A percentile compares a stretch with the other conserved stretches of the same genome.
Conservation (phyloP, 2,797 vertebrate species). For the Adrianichthys oophorus region DNA sequence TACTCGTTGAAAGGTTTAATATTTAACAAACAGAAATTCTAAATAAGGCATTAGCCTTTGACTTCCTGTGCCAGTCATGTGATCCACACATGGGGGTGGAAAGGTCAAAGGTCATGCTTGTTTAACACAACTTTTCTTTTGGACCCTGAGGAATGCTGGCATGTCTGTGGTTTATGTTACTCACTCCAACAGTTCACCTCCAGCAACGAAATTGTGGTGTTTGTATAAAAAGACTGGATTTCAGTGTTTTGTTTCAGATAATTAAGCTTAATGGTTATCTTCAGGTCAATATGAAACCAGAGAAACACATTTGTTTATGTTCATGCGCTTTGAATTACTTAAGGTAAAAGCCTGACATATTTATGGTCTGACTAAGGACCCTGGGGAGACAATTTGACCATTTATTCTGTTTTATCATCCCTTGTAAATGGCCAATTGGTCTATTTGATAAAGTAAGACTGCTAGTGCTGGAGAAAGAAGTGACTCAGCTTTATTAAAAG, state of each 20-base stretch:
- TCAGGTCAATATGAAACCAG: constrained; percentile 12
- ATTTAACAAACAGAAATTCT: neutral
- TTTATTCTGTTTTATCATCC: neutral
- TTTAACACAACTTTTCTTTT: constrained; percentile 36
- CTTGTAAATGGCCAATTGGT: neutral
- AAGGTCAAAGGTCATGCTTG: constrained; percentile 52
- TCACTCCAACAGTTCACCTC: constrained; percentile 31
- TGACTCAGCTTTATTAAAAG: constrained; percentile 14
- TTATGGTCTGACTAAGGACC: neutral
- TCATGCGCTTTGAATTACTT: constrained; percentile 10
- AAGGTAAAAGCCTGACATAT: constrained; percentile 1
- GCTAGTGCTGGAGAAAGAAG: neutral
- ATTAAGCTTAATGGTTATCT: constrained; percentile 14
- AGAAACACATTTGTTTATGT: constrained; percentile 1
- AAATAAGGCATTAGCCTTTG: constrained; percentile 10
- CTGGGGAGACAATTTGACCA: neutral
- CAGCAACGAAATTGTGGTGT: constrained; percentile 16
- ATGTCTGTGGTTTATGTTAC: constrained; percentile 40
- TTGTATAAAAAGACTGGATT: constrained; percentile 28
- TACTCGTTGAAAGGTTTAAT: neutral
- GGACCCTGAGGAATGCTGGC: constrained; percentile 38
- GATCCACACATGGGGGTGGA: constrained; percentile 11
- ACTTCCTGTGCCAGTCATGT: constrained; percentile 21
- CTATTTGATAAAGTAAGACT: neutral
- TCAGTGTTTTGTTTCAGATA: constrained; percentile 37